phyloP scores from a whole-genome alignment of 2,888 invertebrate species.

The Steinernema hermaphroditum region DNA sequence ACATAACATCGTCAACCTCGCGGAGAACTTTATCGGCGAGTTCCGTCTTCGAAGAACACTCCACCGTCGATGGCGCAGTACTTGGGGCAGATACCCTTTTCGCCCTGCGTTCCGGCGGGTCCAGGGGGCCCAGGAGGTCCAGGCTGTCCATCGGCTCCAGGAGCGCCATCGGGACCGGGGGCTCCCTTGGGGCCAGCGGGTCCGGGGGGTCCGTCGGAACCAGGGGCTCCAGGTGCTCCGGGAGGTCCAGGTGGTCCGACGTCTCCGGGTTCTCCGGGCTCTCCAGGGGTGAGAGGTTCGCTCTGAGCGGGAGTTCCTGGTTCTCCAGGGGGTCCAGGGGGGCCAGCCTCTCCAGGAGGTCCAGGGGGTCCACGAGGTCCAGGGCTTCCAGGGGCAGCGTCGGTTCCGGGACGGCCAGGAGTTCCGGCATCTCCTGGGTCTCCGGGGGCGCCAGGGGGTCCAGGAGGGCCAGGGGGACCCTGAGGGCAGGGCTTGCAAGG shows the following conservation, averaged over 20 bases:
- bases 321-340: constrained; percentile 40
- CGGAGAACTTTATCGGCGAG: constrained; percentile 46
- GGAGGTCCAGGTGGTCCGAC: constrained; percentile 59
- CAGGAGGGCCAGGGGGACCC: constrained; percentile 40
- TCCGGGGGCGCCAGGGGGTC: constrained; percentile 44
- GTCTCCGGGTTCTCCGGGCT: constrained; percentile 56
- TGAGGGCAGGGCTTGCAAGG: constrained; percentile 48
- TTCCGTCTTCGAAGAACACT: constrained; percentile 56
- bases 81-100: constrained; percentile 53
- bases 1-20: background rate
- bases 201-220: constrained; percentile 57
- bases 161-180: constrained; percentile 45
- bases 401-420: constrained; percentile 47
- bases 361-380: constrained; percentile 61
- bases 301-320: constrained; percentile 55
- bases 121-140: constrained; percentile 52
- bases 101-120: constrained; percentile 39
- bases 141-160: constrained; percentile 54
- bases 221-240: constrained; percentile 59
- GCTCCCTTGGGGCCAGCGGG: constrained; percentile 52
- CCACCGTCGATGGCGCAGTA: constrained; percentile 55
- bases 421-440: constrained; percentile 47
- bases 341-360: constrained; percentile 51
- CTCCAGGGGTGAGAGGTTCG: constrained; percentile 54
- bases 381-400: constrained; percentile 58